These are phyloP conservation scores for Geodia barretti DNA, from an alignment of 37 sponge, comb jelly and placozoan species.

Conservation along the genomic window DNA sequence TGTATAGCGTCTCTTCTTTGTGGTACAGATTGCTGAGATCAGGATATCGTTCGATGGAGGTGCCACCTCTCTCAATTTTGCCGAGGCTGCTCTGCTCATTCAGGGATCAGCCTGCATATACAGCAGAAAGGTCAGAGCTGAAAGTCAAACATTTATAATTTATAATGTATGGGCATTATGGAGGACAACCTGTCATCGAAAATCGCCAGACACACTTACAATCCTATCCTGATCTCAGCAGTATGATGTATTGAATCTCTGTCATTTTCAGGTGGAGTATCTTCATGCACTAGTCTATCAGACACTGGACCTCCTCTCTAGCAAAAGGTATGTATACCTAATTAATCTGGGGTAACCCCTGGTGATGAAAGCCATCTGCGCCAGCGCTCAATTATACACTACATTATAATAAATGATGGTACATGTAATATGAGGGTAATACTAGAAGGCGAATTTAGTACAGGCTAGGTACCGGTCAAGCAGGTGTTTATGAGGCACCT, in stretches of 20 bases:
- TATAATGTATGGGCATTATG: too few relatives aligned
- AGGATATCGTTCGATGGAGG: constrained; percentile 90
- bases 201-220: too few relatives aligned
- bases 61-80: constrained; percentile 80
- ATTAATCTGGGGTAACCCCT: too few relatives aligned
- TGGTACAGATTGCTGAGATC: constrained; percentile 76
- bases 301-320: constrained; percentile 85
- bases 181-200: too few relatives aligned
- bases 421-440: too few relatives aligned
- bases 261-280: constrained; percentile 74
- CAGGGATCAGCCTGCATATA: constrained; percentile 98
- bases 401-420: not conserved
- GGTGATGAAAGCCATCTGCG: not conserved
- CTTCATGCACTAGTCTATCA: constrained; percentile 92
- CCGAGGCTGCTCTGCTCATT: constrained; percentile 97
- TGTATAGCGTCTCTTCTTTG: too few relatives aligned
- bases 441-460: too few relatives aligned
- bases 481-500: too few relatives aligned
- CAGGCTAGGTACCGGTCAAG: too few relatives aligned
- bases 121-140: constrained; percentile 99
- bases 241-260: too few relatives aligned
- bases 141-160: too few relatives aligned
- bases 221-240: too few relatives aligned
- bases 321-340: constrained; percentile 64
- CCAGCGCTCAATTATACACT: not conserved